Base-by-base conservation (phyloP, 2,888 invertebrate genomes). In the Phortica magna region DNA sequence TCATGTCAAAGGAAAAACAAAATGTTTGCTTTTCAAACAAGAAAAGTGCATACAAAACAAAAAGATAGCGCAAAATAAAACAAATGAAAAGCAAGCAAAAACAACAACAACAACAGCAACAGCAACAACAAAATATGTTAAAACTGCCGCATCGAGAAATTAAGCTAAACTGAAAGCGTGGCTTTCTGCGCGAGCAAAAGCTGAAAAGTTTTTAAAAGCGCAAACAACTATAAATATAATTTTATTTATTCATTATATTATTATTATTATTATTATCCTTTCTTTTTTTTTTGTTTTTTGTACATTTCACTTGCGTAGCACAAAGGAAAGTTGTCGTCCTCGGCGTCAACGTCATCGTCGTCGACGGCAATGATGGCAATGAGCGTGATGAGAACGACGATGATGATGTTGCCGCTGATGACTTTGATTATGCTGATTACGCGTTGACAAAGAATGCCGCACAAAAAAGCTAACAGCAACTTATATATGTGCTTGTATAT, bases 211-310 rank as follows among this genome's bases (percentile, higher is more conserved):
- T 31, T 31, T 31, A 31, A 31, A 31, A 31, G 31, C 31, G 53
- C 53, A 53, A 53, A 53, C 53, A 53, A 53, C 12, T n/a, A 53
- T 14, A 53, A 12, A n/a, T 53, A 31, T 31, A 31, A 31, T 31
- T 31, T 31, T 19, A 31, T 12, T 64, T 64, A 22, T 64, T 64
- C 9, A 14, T 19, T 64, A 31, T 39, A 10, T 64, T 64, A 31
- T 39, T 64, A 9, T 64, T n/a, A n/a, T n/a, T n/a, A n/a, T 7
- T 31, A 12, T 64, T 64, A 31, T n/a, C n/a, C n/a, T n/a, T n/a
- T n/a, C n/a, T n/a, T n/a, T n/a, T n/a, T n/a, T n/a, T 64, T 64
- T 64, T 31, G 64, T 4, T 64, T 64, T 64, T 64, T 64, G 2
- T 31, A 17, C 59, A 9, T 6, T 19, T 22, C 64, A 4, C 39